Conservation (phyloP, 2,113 vertebrate genomes). For the Tenrec ecaudatus region DNA sequence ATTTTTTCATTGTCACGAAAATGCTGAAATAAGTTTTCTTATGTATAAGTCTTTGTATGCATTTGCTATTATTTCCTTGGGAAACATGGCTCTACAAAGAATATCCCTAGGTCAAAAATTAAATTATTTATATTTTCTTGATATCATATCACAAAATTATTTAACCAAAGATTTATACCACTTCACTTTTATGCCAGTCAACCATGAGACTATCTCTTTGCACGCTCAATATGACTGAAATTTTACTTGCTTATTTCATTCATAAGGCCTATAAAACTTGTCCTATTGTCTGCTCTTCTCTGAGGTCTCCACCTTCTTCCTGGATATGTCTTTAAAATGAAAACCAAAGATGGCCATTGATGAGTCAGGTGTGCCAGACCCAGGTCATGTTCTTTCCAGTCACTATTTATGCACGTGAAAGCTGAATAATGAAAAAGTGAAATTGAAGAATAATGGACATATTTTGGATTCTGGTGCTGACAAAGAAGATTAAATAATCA, state of each 20-base stretch:
- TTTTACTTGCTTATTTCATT: not conserved
- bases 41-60: not conserved
- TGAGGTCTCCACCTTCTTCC: not conserved
- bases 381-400: not conserved
- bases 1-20: not conserved
- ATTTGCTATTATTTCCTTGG: conserved; percentile 41
- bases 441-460: not conserved
- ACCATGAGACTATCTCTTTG: not conserved
- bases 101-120: conserved; percentile 10
- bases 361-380: not conserved
- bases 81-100: not conserved
- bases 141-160: not conserved
- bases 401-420: not conserved
- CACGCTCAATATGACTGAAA: not conserved
- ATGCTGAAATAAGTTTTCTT: not conserved
- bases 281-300: not conserved
- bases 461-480: not conserved
- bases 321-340: not conserved
- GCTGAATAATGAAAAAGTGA: not conserved
- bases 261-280: not conserved
- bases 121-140: not conserved
- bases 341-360: not conserved
- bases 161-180: not conserved
- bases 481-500: not conserved
- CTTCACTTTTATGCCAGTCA: not conserved